A percentile compares a stretch with the other conserved stretches of the same genome.
These are phyloP conservation scores for Serinus canaria DNA, from an alignment of 2,113 vertebrate species.

Conservation along the genomic window DNA sequence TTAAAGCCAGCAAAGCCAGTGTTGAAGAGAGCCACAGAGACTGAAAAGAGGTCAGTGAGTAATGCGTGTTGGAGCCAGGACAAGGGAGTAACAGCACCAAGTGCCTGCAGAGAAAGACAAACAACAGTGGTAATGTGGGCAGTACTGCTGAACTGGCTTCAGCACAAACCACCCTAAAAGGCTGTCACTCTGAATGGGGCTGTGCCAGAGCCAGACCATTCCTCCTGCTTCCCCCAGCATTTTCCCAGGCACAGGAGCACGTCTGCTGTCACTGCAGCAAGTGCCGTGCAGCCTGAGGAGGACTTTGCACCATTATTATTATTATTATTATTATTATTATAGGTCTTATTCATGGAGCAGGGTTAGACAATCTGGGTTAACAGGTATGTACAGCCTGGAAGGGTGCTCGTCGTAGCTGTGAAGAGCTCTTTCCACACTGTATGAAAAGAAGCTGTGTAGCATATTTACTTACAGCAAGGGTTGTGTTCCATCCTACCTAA, in stretches of 20 bases:
- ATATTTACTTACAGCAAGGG: neutral
- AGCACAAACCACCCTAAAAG: neutral
- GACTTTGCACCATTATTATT: neutral
- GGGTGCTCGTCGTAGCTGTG: neutral
- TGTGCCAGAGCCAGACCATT: neutral
- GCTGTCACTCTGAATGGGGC: neutral
- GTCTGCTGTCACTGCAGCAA: neutral
- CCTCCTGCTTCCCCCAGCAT: neutral
- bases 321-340: neutral
- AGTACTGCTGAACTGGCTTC: neutral
- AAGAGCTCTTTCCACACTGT: neutral
- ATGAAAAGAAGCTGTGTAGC: neutral
- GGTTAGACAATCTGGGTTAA: neutral
- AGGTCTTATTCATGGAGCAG: neutral
- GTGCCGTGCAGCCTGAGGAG: rapidly evolving
- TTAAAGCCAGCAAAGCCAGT: neutral
- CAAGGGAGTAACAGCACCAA: neutral
- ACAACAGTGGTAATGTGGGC: neutral
- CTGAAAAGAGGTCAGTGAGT: slow-evolving; percentile 39
- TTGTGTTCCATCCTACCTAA: neutral
- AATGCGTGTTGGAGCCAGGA: neutral
- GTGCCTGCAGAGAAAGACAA: neutral
- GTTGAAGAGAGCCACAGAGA: neutral
- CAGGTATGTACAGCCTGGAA: neutral
- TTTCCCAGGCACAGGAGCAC: neutral